Evolutionary conservation across 2,113 vertebrate genomes (phyloP).

Genomic region (Orientallactaga bullata): DNA sequence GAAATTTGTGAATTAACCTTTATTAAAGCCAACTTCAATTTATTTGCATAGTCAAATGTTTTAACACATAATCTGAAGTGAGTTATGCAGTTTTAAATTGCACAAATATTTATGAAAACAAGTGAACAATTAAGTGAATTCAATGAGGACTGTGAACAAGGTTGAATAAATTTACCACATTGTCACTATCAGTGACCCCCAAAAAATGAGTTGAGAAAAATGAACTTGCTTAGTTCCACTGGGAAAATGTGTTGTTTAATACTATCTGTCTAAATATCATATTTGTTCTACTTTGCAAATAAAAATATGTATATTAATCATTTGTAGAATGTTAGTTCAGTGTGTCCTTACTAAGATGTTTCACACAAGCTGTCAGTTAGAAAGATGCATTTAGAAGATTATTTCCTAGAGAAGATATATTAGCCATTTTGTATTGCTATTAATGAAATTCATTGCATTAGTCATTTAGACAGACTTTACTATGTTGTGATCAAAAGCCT

Average conservation of each 20-base stretch:
- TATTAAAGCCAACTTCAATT: background rate
- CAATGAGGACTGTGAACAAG: background rate
- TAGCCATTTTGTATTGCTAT: background rate
- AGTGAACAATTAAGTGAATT: background rate
- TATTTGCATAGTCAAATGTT: background rate
- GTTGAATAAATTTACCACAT: background rate
- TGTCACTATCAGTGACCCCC: background rate
- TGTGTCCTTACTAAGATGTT: constrained; percentile 11
- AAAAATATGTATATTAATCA: background rate
- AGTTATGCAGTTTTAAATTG: background rate
- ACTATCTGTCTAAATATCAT: background rate
- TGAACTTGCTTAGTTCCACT: background rate
- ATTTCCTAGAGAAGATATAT: background rate
- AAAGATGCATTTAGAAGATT: background rate
- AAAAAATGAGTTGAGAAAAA: background rate
- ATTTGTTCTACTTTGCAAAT: constrained; percentile 27
- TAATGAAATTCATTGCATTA: accelerated
- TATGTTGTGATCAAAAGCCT: too few species aligned
- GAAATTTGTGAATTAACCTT: constrained; percentile 14
- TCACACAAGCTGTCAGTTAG: background rate
- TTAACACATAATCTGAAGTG: background rate
- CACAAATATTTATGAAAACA: background rate
- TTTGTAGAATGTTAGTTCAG: background rate
- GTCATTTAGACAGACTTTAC: background rate
- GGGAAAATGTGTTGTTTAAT: background rate